Evolutionary conservation across 1,140 invertebrate species (phyloP).

Genomic region (Holcopasites calliopsidis): DNA sequence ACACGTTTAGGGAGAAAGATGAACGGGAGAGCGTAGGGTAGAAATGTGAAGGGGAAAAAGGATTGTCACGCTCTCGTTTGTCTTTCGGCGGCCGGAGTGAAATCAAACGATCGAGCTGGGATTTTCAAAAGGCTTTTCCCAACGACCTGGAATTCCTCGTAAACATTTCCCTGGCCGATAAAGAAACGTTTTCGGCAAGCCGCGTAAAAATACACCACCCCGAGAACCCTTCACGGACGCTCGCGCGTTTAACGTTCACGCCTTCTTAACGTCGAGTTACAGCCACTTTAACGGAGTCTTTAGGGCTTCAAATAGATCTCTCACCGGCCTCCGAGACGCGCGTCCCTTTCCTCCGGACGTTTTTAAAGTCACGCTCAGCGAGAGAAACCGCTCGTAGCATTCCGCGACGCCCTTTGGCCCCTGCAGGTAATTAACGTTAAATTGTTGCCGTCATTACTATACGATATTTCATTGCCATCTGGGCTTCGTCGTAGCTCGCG

Average conservation of each 20-base stretch:
- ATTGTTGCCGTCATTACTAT: slow-evolving; percentile 42
- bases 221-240: slow-evolving; percentile 36
- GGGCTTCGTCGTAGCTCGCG: neutral
- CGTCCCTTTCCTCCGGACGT: slow-evolving; percentile 49
- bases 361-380: slow-evolving; percentile 53
- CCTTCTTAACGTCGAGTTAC: slow-evolving; percentile 73
- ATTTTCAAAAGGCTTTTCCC: neutral
- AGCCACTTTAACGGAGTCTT: slow-evolving; percentile 76
- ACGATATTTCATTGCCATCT: slow-evolving; percentile 37
- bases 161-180: slow-evolving; percentile 43
- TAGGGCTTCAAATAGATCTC: slow-evolving; percentile 75
- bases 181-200: slow-evolving; percentile 56
- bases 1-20: too few relatives aligned
- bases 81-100: slow-evolving; percentile 2
- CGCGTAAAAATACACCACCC: slow-evolving; percentile 72
- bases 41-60: neutral
- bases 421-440: slow-evolving; percentile 60
- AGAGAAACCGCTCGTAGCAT: slow-evolving; percentile 22
- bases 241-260: slow-evolving; percentile 57
- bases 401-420: slow-evolving; percentile 43
- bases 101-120: neutral
- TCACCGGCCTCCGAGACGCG: slow-evolving; percentile 36
- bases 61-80: neutral
- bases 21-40: too few relatives aligned
- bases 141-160: slow-evolving; percentile 29